These are phyloP conservation scores for Plagodis dolabraria DNA, from an alignment of 2,888 invertebrate genomes.

Conservation along the genomic window DNA sequence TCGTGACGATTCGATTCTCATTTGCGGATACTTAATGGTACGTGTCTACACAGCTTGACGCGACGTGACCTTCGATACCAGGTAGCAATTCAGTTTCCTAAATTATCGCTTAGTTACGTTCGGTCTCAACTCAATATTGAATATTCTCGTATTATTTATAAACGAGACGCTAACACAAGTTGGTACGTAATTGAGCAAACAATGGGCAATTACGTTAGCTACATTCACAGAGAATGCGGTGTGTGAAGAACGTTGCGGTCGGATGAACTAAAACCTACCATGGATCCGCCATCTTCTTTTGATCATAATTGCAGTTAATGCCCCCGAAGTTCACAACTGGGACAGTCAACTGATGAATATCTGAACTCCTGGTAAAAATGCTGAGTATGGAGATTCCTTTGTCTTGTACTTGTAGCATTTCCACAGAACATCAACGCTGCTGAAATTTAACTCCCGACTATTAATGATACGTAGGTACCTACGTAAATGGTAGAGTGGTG, in stretches of 20 bases:
- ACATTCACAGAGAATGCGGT: constrained; percentile 41
- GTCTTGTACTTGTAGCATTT: constrained; percentile 13
- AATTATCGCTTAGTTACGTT: constrained; percentile 21
- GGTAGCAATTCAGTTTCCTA: constrained; percentile 28
- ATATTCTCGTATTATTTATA: neutral
- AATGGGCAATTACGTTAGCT: constrained; percentile 36
- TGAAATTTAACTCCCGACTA: constrained; percentile 40
- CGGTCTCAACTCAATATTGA: constrained; percentile 17
- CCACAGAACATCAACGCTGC: neutral
- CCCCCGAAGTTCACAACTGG: constrained; percentile 17
- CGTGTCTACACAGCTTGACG: constrained; percentile 24
- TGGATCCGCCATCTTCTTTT: constrained; percentile 30
- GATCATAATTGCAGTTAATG: constrained; percentile 14
- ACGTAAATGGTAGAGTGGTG: constrained; percentile 53
- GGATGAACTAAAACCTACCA: constrained; percentile 36
- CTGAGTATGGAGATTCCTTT: neutral
- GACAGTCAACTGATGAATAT: too few relatives aligned
- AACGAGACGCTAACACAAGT: constrained; percentile 12
- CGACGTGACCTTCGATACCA: constrained; percentile 31
- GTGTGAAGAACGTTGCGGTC: constrained; percentile 41
- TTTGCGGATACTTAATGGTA: constrained; percentile 17
- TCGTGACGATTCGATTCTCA: constrained; percentile 22
- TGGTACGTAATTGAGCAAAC: constrained; percentile 32
- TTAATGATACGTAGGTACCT: constrained; percentile 47
- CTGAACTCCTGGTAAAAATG: neutral